Percentiles rank a stretch among this genome's conserved stretches.
phyloP scores from a whole-genome alignment of 1,140 invertebrate species.

The Papilio xuthus region DNA sequence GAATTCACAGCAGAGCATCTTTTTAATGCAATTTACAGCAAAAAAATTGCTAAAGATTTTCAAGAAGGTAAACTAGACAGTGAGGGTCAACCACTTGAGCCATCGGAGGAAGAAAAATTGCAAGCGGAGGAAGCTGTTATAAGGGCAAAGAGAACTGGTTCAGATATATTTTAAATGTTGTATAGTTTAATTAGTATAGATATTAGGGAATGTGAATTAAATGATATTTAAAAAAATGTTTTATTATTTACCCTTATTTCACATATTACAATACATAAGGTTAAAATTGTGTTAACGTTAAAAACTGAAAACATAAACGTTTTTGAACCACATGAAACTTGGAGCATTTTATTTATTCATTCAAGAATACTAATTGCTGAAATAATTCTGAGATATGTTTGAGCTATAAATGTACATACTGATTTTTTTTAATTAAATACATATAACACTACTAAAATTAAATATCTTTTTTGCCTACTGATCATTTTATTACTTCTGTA shows the following conservation, averaged over 20 bases:
- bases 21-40: conserved; percentile 91
- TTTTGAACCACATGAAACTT: neutral
- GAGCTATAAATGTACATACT: too few species aligned
- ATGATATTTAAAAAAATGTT: neutral
- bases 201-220: conserved; percentile 32
- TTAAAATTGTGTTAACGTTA: too few species aligned
- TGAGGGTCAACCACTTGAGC: conserved; percentile 86
- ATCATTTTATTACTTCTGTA: too few species aligned
- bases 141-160: conserved; percentile 87
- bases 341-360: neutral
- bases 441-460: too few species aligned
- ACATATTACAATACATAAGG: too few species aligned
- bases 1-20: conserved; percentile 93
- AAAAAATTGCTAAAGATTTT: conserved; percentile 91
- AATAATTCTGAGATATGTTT: neutral
- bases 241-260: conserved; percentile 4
- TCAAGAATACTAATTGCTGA: neutral
- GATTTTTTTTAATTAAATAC: too few species aligned
- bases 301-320: too few species aligned
- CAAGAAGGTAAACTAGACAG: conserved; percentile 86
- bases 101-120: conserved; percentile 87
- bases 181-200: conserved; percentile 40
- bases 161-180: conserved; percentile 86
- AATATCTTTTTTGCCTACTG: too few species aligned
- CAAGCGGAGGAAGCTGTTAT: conserved; percentile 87